Base-by-base conservation (phyloP, 1,140 invertebrate species). In the Protaetia brevitarsis region DNA sequence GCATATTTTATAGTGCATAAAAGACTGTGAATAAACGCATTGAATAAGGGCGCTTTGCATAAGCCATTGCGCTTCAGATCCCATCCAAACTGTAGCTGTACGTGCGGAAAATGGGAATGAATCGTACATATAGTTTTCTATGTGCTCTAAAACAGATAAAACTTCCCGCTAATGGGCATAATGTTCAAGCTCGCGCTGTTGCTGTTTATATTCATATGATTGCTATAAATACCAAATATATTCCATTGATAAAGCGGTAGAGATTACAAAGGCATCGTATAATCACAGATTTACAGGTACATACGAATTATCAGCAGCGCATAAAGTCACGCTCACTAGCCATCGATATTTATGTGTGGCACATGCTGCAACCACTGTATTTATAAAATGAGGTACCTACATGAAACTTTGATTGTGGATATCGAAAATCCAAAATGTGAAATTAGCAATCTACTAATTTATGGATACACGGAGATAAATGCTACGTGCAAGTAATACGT, bases 31-130 rank as follows among this genome's bases (percentile, higher is more conserved):
- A 51, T 26, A 23, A 4, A 51, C 19, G 41, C 41, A 51, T 51
- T 51, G 41, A 51, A 51, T 51, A 51, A 51, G 41, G 26, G 41
- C 26, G 26, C 41, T 51, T 51, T 51, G 41, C 41, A 51, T 51
- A 51, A 51, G 16, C 41, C 41, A 51, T 19, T 23, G 41, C 41
- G 41, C 21, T 51, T 51, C 19, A 51, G 19, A 51, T 51, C 41
- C 41, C 41, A 6, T 23, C 1, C 19, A 51, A 23, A 10, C 41
- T 51, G 19, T 51, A n/a, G n/a, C n/a, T n/a, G 16, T 51, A 51
- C 41, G 41, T 51, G 41, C 41, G 16, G 19, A 19, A 51, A 51
- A 51, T 51, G 26, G 41, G 19, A 51, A 51, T 51, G 41, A 51
- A 51, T 23, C 13, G 41, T 8, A 51, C 5, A 51, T 51, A n/a